Conservation (phyloP, 2,888 invertebrate genomes). For the Apodemia duryi region DNA sequence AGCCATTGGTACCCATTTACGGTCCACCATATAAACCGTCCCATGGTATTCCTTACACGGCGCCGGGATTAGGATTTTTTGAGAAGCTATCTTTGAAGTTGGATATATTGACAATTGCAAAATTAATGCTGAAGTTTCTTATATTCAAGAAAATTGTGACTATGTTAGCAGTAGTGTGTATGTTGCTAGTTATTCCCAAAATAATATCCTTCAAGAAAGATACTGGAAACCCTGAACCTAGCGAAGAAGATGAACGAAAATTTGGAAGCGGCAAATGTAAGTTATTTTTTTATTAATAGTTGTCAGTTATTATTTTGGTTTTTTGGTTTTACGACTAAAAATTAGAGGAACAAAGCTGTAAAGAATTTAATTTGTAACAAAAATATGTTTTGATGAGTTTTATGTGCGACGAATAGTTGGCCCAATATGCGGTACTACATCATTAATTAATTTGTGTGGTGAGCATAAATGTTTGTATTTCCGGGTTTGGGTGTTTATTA, state of each 20-base stretch:
- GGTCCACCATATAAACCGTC: conserved; percentile 67
- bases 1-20: conserved; percentile 53
- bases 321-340: too few species aligned
- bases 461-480: too few species aligned
- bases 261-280: conserved; percentile 51
- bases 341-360: too few species aligned
- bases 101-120: conserved; percentile 85
- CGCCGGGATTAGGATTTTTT: conserved; percentile 75
- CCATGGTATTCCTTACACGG: conserved; percentile 78
- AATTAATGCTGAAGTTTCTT: conserved; percentile 85
- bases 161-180: conserved; percentile 86
- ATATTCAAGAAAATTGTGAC: conserved; percentile 91
- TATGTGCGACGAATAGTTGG: too few species aligned
- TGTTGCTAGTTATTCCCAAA: conserved; percentile 87
- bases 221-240: conserved; percentile 44
- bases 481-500: too few species aligned
- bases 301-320: too few species aligned
- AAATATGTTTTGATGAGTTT: too few species aligned
- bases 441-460: too few species aligned
- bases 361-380: too few species aligned
- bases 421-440: too few species aligned
- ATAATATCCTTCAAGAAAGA: conserved; percentile 74
- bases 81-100: conserved; percentile 85
- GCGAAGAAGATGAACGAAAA: conserved; percentile 54
- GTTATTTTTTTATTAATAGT: conserved; percentile 30